Conservation (phyloP, 2,888 invertebrate genomes). For the Lutraria lutraria region DNA sequence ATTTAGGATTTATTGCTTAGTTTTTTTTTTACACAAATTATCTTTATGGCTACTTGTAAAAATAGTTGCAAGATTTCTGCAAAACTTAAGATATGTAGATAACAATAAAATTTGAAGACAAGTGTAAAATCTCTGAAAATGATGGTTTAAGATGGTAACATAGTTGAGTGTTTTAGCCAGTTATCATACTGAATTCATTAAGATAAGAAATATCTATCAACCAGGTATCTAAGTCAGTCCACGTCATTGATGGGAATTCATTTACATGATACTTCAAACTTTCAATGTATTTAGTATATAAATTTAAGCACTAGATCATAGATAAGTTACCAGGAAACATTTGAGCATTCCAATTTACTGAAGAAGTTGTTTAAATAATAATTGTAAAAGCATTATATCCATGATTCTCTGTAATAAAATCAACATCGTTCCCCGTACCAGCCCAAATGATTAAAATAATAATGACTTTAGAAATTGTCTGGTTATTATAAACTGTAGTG, state of each 20-base stretch:
- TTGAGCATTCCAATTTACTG: conserved; percentile 6
- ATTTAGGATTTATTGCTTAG: conserved; percentile 64
- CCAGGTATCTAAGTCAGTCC: conserved; percentile 24
- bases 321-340: conserved; percentile 17
- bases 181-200: conserved; percentile 39
- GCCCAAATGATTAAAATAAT: conserved; percentile 7
- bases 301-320: conserved; percentile 37
- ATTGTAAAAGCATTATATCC: conserved; percentile 12
- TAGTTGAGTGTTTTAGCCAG: conserved; percentile 29
- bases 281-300: conserved; percentile 34
- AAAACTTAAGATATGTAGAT: conserved; percentile 37
- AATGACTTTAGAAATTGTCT: not conserved
- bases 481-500: not conserved
- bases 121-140: conserved; percentile 15
- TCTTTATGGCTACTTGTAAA: conserved; percentile 52
- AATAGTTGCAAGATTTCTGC: conserved; percentile 18
- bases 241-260: conserved; percentile 34
- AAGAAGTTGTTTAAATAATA: conserved; percentile 10
- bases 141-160: conserved; percentile 10
- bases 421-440: not conserved
- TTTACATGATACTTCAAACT: conserved; percentile 40
- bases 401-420: conserved; percentile 3
- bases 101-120: conserved; percentile 30
- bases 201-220: conserved; percentile 32
- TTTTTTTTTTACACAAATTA: conserved; percentile 57